A percentile compares a stretch with the other conserved stretches of the same genome.
Conservation (phyloP, 2,113 vertebrate species). For the Phylloscopus whistleri region DNA sequence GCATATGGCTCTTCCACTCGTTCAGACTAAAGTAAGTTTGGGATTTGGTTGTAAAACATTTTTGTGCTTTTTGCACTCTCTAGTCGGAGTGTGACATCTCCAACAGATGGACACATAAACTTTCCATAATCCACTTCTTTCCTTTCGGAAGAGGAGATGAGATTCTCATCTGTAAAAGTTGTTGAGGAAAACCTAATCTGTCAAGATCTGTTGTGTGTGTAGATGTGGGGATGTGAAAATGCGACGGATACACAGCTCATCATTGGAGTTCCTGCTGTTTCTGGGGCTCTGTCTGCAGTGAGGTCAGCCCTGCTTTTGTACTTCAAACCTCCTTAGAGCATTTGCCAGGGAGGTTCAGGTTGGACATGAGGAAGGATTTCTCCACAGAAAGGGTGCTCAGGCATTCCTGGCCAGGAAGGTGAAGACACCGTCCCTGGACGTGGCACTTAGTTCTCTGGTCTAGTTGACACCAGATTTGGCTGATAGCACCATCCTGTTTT, state of each 20-base stretch:
- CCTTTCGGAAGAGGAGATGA: not conserved
- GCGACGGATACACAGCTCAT: not conserved
- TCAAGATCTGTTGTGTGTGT: not conserved
- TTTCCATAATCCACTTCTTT: not conserved
- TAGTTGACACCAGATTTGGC: not conserved
- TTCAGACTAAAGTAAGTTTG: not conserved
- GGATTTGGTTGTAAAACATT: slow-evolving; percentile 14
- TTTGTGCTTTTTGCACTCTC: slow-evolving; percentile 17
- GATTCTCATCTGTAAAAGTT: not conserved
- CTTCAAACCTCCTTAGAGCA: not conserved
- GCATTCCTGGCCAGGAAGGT: not conserved
- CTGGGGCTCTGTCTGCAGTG: not conserved
- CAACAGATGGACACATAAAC: slow-evolving; percentile 41
- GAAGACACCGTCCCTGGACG: not conserved
- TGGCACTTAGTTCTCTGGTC: not conserved
- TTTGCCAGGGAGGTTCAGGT: not conserved
- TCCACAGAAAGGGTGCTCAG: not conserved
- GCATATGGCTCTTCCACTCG: slow-evolving; percentile 20
- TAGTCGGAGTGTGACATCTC: slow-evolving; percentile 12
- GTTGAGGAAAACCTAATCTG: not conserved
- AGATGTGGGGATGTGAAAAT: not conserved
- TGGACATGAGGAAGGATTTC: not conserved
- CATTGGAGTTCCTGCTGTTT: not conserved
- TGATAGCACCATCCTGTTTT: slow-evolving; percentile 37
- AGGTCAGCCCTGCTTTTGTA: not conserved